Evolutionary conservation across 1,140 invertebrate species (phyloP).

Genomic region (Protaetia brevitarsis): DNA sequence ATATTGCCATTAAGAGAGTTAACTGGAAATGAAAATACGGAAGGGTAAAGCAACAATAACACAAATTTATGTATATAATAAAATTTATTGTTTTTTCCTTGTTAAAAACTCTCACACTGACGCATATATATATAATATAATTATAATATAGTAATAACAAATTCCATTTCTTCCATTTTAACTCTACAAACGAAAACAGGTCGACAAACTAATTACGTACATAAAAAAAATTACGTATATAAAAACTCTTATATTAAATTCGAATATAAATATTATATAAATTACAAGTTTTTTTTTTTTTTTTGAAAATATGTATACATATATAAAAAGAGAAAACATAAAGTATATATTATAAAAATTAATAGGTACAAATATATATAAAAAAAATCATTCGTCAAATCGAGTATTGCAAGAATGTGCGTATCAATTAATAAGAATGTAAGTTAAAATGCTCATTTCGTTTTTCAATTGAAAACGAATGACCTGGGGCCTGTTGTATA

Average conservation of each 20-base stretch:
- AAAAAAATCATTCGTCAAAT: too few species aligned
- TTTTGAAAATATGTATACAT: background rate
- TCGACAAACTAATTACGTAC: background rate
- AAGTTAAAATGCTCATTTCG: too few species aligned
- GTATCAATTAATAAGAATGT: too few species aligned
- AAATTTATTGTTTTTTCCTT: constrained; percentile 9
- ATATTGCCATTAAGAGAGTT: too few species aligned
- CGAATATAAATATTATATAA: constrained; percentile 13
- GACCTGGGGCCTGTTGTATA: too few species aligned
- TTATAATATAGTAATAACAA: background rate
- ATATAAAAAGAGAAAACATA: constrained; percentile 2
- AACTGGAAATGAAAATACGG: too few species aligned
- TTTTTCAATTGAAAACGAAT: too few species aligned
- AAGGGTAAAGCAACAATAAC: too few species aligned
- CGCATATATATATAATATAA: background rate
- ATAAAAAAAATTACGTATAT: background rate
- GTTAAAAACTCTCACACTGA: constrained; percentile 8
- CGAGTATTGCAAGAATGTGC: too few species aligned
- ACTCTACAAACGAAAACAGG: background rate
- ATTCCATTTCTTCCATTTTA: background rate
- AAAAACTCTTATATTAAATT: background rate
- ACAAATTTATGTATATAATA: background rate
- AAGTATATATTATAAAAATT: background rate
- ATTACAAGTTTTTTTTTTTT: background rate
- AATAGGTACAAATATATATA: too few species aligned